Evolutionary conservation across 2,888 invertebrate species (phyloP), one percentile per base, ranked within the genome.

Genomic region (Lottia scabra): DNA sequence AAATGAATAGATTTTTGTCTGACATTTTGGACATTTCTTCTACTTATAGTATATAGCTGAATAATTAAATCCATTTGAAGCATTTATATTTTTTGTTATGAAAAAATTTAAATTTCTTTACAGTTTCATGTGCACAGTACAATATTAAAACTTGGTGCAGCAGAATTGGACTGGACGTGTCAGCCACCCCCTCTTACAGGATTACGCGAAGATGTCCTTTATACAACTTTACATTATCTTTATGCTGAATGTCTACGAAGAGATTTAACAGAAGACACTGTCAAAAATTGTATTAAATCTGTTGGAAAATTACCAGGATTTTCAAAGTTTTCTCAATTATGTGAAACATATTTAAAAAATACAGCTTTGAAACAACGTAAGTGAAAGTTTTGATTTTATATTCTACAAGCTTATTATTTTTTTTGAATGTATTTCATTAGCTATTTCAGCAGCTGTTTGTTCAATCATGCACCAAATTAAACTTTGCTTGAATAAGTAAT

Each of bases 221-320:
- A 91, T 67, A 92, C 92, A 12, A 91, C 92, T 30, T 87, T 93
- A 27, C 92, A 93, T 87, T 93, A 92, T 89, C 87, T 93, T 43
- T 93, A 93, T 83, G 91, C 93, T 0, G 93, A 93, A 85, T 92
- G 93, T 80, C 88, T 93, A 81, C 92, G 93, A 45, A 88, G 91
- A 26, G 92, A 91, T 71, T 87, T 93, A 80, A 91, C 91, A 16
- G 92, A 92, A 84, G 91, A 91, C 38, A 91, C 92, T 10, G 93
- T 93, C 30, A 90, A 91, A 71, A 91, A 91, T 79, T 92, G 93
- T 74, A 91, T 93, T 27, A 85, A 85, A 69, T 72, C 74, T n/a
- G 78, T 87, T 63, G 78, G 81, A 23, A 87, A 86, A 71, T 89
- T 91, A 26, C 91, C 91, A 2, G 92, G 92, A 68, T 90, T 93